A percentile compares a stretch with the other conserved stretches of the same genome.
Evolutionary conservation across 2,113 vertebrate genomes (phyloP).

Genomic region (Scolopax mira): DNA sequence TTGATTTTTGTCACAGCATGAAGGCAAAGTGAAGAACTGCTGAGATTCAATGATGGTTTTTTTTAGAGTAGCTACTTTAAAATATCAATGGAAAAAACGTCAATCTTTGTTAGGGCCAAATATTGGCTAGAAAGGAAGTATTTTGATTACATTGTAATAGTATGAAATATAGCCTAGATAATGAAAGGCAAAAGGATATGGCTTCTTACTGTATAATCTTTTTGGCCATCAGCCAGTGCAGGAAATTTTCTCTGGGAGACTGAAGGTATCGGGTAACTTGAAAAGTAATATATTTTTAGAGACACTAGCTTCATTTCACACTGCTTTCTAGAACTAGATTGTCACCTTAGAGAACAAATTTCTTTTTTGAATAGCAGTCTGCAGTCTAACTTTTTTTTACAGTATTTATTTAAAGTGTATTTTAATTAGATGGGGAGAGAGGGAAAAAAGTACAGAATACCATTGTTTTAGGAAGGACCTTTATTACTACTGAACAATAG

Average conservation of each 20-base stretch:
- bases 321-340: conserved; percentile 56
- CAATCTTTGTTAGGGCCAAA: conserved; percentile 23
- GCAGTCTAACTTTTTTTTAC: not conserved
- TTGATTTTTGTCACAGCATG: conserved; percentile 10
- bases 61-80: conserved; percentile 45
- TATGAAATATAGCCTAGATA: conserved; percentile 65
- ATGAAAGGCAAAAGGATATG: conserved; percentile 62
- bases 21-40: conserved; percentile 13
- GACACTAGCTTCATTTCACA: conserved; percentile 26
- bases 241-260: conserved; percentile 64
- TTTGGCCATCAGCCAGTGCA: conserved; percentile 69
- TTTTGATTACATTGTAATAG: conserved; percentile 64
- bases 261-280: conserved; percentile 49
- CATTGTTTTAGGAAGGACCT: not conserved
- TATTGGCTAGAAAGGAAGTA: conserved; percentile 50
- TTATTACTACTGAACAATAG: not conserved
- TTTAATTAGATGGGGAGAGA: not conserved
- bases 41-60: not conserved
- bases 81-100: conserved; percentile 42
- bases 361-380: not conserved
- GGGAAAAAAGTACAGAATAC: not conserved
- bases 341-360: conserved; percentile 20
- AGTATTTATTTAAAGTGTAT: not conserved
- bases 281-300: conserved; percentile 65
- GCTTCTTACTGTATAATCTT: conserved; percentile 59